Conservation (phyloP, 1,140 invertebrate genomes). For the Trachelipus rathkii region DNA sequence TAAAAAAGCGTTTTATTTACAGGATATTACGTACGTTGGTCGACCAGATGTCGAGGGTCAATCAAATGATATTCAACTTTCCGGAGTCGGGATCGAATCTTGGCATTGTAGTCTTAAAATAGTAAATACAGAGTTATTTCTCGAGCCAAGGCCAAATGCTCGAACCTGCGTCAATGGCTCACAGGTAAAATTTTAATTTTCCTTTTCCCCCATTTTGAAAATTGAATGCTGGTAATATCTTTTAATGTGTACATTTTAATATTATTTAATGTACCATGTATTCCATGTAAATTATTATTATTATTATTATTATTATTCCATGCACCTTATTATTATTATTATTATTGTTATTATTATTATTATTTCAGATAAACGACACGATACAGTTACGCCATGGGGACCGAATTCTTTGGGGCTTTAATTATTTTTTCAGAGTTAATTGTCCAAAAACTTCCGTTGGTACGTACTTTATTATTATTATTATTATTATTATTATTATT, state of each 20-base stretch:
- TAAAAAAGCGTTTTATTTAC: constrained; percentile 19
- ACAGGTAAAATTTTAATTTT: constrained; percentile 50
- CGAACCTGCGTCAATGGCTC: constrained; percentile 79
- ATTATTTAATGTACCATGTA: too few relatives aligned
- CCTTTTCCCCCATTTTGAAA: not conserved
- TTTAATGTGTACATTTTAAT: too few relatives aligned
- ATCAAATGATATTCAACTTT: constrained; percentile 85
- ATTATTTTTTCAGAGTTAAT: constrained; percentile 96
- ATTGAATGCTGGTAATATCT: too few relatives aligned
- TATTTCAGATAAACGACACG: constrained; percentile 56
- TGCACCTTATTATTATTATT: too few relatives aligned
- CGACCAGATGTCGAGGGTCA: constrained; percentile 64
- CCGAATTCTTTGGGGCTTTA: constrained; percentile 93
- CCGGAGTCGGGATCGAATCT: constrained; percentile 86
- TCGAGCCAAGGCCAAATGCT: constrained; percentile 76
- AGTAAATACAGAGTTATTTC: constrained; percentile 70
- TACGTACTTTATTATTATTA: constrained; percentile 12
- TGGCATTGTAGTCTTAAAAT: constrained; percentile 88
- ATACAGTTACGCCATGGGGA: constrained; percentile 86
- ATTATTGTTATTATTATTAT: constrained; percentile 3
- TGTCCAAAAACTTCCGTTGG: constrained; percentile 66
- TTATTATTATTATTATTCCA: too few relatives aligned
- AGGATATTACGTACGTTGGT: constrained; percentile 83
- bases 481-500: not conserved
- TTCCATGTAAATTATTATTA: too few relatives aligned